These are phyloP conservation scores for Daktulosphaira vitifoliae DNA, from an alignment of 1,140 invertebrate genomes.

Conservation along the genomic window DNA sequence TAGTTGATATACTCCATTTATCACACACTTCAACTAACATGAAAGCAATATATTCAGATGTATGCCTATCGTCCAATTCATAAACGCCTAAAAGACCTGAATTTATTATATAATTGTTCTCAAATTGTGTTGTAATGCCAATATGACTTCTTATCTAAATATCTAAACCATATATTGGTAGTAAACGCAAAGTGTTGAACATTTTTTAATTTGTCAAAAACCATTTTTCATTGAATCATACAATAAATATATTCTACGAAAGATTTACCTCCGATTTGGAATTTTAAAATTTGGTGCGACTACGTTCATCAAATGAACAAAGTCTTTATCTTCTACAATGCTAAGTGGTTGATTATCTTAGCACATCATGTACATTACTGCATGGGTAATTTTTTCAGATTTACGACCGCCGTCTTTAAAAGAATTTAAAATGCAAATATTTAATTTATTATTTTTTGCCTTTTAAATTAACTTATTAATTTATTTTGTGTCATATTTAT, in stretches of 20 bases:
- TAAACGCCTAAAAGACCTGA: background rate
- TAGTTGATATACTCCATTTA: slow-evolving; percentile 42
- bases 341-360: slow-evolving; percentile 43
- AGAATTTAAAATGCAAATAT: slow-evolving; percentile 1
- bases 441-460: background rate
- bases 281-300: slow-evolving; percentile 42
- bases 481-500: background rate
- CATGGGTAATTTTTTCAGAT: slow-evolving; percentile 32
- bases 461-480: background rate
- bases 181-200: slow-evolving; percentile 38
- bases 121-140: slow-evolving; percentile 35
- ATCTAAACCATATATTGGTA: slow-evolving; percentile 41
- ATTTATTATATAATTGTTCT: slow-evolving; percentile 34
- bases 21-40: slow-evolving; percentile 37
- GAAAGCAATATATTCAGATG: slow-evolving; percentile 36
- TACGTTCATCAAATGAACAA: slow-evolving; percentile 41
- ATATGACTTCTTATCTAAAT: slow-evolving; percentile 38
- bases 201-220: slow-evolving; percentile 32
- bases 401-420: background rate
- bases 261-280: slow-evolving; percentile 40
- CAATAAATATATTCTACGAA: slow-evolving; percentile 37
- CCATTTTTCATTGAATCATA: slow-evolving; percentile 41
- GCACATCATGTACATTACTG: slow-evolving; percentile 41
- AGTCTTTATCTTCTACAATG: slow-evolving; percentile 43
- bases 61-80: slow-evolving; percentile 35